Evolutionary conservation across 2,113 vertebrate genomes (phyloP), one percentile per base, ranked within the genome.

Genomic region (Chaenocephalus aceratus): DNA sequence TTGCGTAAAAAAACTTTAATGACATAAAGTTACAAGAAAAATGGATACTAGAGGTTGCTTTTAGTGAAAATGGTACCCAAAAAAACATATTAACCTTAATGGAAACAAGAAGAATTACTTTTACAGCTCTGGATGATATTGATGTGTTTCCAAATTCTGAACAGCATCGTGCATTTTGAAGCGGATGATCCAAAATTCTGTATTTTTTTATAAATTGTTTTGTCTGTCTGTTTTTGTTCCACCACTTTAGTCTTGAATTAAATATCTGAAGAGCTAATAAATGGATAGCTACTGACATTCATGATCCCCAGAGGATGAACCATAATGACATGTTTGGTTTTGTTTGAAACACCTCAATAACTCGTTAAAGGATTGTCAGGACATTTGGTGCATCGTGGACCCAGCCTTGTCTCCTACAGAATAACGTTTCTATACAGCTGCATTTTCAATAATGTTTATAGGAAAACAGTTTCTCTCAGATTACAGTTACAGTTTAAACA

Each of bases 1-100:
- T 56, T 72, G 46, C 18, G 44, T 59, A 56, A 57, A 60, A 58
- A 16, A 79, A 69, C 15, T 3, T 68, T 45, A 45, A 1, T 41
- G 34, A 53, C 41, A 14, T 44, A 49, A 60, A 73, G 30, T 63
- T 18, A 63, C 44, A 41, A 51, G 14, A 72, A 45, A 49, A 51
- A 16, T 72, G 49, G 12, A 41, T 34, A 2, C 14, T 72, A 30
- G 57, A 44, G 7, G 46, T 11, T 11, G 61, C 49, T 63, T 52
- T 2, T 13, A 7, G 5, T 46, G 11, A 26, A 60, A 66, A 68
- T 41, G 46, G 15, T 21, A 10, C 56, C 36, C 53, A 21, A 69
- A 71, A 48, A 14, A 70, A 53, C 70, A 49, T 53, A 2, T 49
- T 52, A 2, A n/a, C n/a, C 14, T 16, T 16, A 14, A 59, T 6